A percentile compares a stretch with the other conserved stretches of the same genome.
Evolutionary conservation across 1,140 invertebrate species (phyloP).

Genomic region (Trigoniulus corallinus): DNA sequence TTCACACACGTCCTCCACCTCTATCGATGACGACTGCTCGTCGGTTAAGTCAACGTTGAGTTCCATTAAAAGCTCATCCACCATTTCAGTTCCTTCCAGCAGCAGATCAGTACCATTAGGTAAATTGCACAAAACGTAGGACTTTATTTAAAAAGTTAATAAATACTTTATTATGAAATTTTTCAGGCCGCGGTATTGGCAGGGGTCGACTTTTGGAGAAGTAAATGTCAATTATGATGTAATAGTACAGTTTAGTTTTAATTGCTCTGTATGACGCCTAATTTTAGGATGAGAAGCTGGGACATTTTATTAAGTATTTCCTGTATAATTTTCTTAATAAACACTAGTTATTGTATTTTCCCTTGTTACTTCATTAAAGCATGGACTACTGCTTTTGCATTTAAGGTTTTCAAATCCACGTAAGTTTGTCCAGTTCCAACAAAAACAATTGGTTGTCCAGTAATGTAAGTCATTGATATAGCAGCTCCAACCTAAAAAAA

Average conservation of each 20-base stretch:
- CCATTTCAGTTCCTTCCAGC: neutral
- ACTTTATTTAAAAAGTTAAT: slow-evolving; percentile 4
- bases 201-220: neutral
- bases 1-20: neutral
- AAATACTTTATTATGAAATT: slow-evolving; percentile 3
- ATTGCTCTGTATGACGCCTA: too few relatives aligned
- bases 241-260: too few relatives aligned
- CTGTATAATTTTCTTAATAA: too few relatives aligned
- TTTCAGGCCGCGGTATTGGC: neutral
- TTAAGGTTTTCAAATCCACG: slow-evolving; percentile 88
- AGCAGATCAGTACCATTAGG: neutral
- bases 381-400: slow-evolving; percentile 91
- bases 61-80: slow-evolving; percentile 6
- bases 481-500: slow-evolving; percentile 98
- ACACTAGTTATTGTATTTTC: too few relatives aligned
- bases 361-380: slow-evolving; percentile 94
- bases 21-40: slow-evolving; percentile 5
- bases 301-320: too few relatives aligned
- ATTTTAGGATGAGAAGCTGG: too few relatives aligned
- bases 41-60: slow-evolving; percentile 9
- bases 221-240: too few relatives aligned
- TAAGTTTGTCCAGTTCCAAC: slow-evolving; percentile 99
- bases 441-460: slow-evolving; percentile 98
- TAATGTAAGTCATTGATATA: slow-evolving; percentile 99
- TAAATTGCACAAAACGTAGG: neutral